Percentiles rank a stretch among this genome's conserved stretches.
Evolutionary conservation across 2,888 invertebrate genomes (phyloP).

Genomic region (Scaptomyza parva): DNA sequence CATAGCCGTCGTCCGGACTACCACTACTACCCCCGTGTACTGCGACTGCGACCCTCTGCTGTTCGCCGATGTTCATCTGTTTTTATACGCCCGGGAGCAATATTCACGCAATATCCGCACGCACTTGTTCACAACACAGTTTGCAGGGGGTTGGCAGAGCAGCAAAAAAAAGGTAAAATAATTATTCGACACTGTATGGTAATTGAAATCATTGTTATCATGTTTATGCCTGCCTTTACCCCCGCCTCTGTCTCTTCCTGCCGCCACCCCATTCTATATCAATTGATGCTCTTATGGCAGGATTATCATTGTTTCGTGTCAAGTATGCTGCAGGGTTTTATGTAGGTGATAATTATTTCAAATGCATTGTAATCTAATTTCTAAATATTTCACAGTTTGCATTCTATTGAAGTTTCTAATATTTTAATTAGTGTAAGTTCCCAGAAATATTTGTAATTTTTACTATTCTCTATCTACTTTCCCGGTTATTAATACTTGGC

Average conservation of each 20-base stretch:
- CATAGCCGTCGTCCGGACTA: slow-evolving; percentile 68
- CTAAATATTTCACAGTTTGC: slow-evolving; percentile 20
- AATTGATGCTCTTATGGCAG: slow-evolving; percentile 68
- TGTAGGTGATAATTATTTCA: slow-evolving; percentile 58
- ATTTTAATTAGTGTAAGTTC: no score
- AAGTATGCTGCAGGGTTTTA: slow-evolving; percentile 23
- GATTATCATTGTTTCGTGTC: slow-evolving; percentile 72
- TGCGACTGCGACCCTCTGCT: slow-evolving; percentile 5
- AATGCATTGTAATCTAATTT: slow-evolving; percentile 34
- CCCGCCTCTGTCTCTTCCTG: slow-evolving; percentile 6
- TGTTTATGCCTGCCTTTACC: slow-evolving; percentile 44
- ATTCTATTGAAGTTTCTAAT: background rate
- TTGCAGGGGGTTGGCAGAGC: slow-evolving; percentile 18
- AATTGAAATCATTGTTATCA: slow-evolving; percentile 82
- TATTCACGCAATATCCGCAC: slow-evolving; percentile 77
- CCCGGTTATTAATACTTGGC: background rate
- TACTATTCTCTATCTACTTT: no score
- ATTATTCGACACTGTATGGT: slow-evolving; percentile 82
- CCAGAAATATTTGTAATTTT: no score
- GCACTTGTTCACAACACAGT: slow-evolving; percentile 72
- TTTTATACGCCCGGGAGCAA: slow-evolving; percentile 84
- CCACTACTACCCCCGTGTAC: slow-evolving; percentile 2
- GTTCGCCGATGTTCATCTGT: slow-evolving; percentile 73
- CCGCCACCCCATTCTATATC: slow-evolving; percentile 12
- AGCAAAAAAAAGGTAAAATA: slow-evolving; percentile 74